Conservation (phyloP, 2,888 invertebrate genomes). For the Galerucella calmariensis region DNA sequence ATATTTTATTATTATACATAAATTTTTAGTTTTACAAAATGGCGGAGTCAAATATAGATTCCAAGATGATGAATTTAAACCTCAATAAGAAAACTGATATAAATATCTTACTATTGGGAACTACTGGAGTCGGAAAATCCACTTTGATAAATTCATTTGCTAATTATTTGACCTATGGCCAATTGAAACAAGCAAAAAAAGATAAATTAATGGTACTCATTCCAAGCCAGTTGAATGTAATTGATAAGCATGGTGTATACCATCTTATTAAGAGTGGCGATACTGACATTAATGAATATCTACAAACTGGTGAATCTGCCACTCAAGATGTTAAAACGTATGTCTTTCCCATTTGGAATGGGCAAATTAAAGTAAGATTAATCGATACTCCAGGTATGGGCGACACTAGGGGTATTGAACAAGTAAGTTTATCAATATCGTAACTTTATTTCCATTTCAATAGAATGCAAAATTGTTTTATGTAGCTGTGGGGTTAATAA, state of each 20-base stretch:
- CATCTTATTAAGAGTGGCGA: constrained; percentile 49
- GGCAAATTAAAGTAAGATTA: constrained; percentile 51
- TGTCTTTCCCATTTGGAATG: constrained; percentile 48
- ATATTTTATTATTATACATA: no score
- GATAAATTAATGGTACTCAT: constrained; percentile 52
- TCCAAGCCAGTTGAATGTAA: constrained; percentile 52
- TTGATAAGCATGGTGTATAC: constrained; percentile 50
- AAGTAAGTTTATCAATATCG: constrained; percentile 25
- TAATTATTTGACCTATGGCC: constrained; percentile 55
- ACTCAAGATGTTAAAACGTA: constrained; percentile 52
- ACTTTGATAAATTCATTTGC: constrained; percentile 60
- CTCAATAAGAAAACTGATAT: constrained; percentile 46
- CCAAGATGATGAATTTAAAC: constrained; percentile 28
- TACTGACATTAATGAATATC: constrained; percentile 50
- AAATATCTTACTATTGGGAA: constrained; percentile 59
- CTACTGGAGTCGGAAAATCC: constrained; percentile 61
- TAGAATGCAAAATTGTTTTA: no score
- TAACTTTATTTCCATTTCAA: no score
- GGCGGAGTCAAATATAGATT: constrained; percentile 5
- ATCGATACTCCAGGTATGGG: constrained; percentile 61
- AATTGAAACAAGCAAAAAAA: constrained; percentile 50
- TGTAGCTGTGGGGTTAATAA: not conserved
- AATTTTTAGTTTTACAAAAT: constrained; percentile 5
- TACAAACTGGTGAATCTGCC: constrained; percentile 46
- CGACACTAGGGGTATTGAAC: constrained; percentile 53